phyloP scores from a whole-genome alignment of 2,888 invertebrate species.

The Malthinus seriepunctatus region DNA sequence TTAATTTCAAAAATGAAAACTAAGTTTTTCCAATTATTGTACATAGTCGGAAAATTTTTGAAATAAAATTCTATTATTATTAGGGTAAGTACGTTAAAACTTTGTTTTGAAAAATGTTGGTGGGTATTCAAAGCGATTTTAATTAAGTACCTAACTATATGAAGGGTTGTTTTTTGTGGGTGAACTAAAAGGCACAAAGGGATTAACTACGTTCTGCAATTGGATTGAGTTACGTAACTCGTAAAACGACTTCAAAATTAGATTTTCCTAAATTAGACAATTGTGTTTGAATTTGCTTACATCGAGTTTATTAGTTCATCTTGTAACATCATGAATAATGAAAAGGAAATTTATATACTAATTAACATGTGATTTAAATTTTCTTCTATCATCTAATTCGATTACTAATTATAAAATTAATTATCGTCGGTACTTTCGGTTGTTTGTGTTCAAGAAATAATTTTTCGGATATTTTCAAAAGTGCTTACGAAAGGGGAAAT shows the following conservation, averaged over 20 bases:
- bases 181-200: constrained; percentile 37
- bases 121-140: constrained; percentile 16
- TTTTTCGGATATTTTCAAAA: too few species aligned
- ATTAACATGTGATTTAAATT: constrained; percentile 5
- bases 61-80: neutral
- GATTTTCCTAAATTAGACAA: constrained; percentile 46
- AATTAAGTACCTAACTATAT: constrained; percentile 38
- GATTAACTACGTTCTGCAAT: constrained; percentile 42
- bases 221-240: constrained; percentile 39
- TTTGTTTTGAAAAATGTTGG: neutral
- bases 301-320: constrained; percentile 24
- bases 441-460: too few species aligned
- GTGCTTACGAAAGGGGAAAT: too few species aligned
- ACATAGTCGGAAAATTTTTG: too few species aligned
- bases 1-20: too few species aligned
- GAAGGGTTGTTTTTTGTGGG: constrained; percentile 35
- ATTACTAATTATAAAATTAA: too few species aligned
- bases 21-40: too few species aligned
- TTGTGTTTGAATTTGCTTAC: constrained; percentile 46
- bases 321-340: constrained; percentile 20
- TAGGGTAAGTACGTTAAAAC: neutral
- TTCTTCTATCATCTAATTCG: too few species aligned
- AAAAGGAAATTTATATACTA: constrained; percentile 13
- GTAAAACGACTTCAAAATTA: constrained; percentile 40
- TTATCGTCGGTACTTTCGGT: too few species aligned